Conservation (phyloP, 2,888 invertebrate genomes). For the Cryptus viduatorius region DNA sequence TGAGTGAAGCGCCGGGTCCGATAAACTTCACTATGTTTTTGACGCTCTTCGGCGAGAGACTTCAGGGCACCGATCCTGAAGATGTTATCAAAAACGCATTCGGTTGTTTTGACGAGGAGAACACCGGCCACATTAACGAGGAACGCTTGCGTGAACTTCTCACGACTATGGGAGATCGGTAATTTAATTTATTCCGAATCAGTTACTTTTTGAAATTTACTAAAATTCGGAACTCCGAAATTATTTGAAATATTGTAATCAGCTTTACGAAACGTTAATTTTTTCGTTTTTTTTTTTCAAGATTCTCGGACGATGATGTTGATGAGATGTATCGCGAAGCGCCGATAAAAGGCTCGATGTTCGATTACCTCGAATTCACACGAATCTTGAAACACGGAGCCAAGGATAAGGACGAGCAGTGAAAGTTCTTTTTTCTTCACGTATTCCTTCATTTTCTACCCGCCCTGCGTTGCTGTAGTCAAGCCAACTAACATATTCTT, state of each 20-base stretch:
- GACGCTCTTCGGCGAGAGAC: slow-evolving; percentile 98
- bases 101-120: slow-evolving; percentile 99
- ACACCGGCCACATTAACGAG: slow-evolving; percentile 95
- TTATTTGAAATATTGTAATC: background rate
- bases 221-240: background rate
- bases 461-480: slow-evolving; percentile 19
- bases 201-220: background rate
- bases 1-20: slow-evolving; percentile 99
- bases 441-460: slow-evolving; percentile 43
- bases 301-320: slow-evolving; percentile 97
- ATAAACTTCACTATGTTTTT: slow-evolving; percentile 99
- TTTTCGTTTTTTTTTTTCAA: slow-evolving; percentile 59
- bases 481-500: slow-evolving; percentile 39
- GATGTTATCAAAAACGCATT: slow-evolving; percentile 99
- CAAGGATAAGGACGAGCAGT: slow-evolving; percentile 98
- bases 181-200: slow-evolving; percentile 75
- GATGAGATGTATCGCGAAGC: slow-evolving; percentile 99
- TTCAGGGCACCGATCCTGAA: slow-evolving; percentile 99
- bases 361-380: slow-evolving; percentile 99
- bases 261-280: background rate
- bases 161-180: slow-evolving; percentile 98
- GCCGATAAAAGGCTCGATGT: slow-evolving; percentile 96
- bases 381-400: slow-evolving; percentile 99
- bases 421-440: slow-evolving; percentile 65
- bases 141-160: slow-evolving; percentile 97